These are phyloP conservation scores for Morone chrysops DNA, from an alignment of 2,113 vertebrate genomes.

Conservation along the genomic window DNA sequence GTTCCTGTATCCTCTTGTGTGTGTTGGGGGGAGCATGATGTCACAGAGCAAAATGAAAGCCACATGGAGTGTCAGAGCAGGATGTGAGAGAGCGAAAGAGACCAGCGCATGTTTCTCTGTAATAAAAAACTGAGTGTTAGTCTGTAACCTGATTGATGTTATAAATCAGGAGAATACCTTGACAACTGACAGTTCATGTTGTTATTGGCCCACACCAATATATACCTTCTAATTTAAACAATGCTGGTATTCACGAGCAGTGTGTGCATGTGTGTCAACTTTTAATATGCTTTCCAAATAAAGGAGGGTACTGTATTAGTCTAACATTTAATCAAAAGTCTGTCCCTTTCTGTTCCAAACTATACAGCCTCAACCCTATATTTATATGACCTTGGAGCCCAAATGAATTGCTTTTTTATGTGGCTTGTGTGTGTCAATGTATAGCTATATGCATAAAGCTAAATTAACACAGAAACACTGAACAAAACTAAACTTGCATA, in stretches of 20 bases:
- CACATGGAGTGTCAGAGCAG: slow-evolving; percentile 63
- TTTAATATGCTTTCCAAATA: slow-evolving; percentile 3
- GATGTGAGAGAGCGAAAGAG: background rate
- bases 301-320: background rate
- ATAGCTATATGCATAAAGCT: background rate
- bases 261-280: background rate
- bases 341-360: background rate
- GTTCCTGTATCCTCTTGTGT: slow-evolving; percentile 21
- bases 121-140: background rate
- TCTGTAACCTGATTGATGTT: slow-evolving; percentile 5
- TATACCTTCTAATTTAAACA: slow-evolving; percentile 5
- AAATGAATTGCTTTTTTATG: slow-evolving; percentile 7
- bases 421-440: background rate
- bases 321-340: slow-evolving; percentile 28
- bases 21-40: slow-evolving; percentile 50
- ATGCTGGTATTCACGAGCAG: background rate
- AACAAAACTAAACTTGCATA: background rate
- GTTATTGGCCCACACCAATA: background rate
- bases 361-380: background rate
- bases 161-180: slow-evolving; percentile 13
- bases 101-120: slow-evolving; percentile 8
- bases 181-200: background rate
- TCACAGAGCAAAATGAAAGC: slow-evolving; percentile 74
- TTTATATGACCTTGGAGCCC: background rate
- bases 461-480: background rate